Evolutionary conservation across 1,140 invertebrate species (phyloP).

Genomic region (Lasaia peninsularis): DNA sequence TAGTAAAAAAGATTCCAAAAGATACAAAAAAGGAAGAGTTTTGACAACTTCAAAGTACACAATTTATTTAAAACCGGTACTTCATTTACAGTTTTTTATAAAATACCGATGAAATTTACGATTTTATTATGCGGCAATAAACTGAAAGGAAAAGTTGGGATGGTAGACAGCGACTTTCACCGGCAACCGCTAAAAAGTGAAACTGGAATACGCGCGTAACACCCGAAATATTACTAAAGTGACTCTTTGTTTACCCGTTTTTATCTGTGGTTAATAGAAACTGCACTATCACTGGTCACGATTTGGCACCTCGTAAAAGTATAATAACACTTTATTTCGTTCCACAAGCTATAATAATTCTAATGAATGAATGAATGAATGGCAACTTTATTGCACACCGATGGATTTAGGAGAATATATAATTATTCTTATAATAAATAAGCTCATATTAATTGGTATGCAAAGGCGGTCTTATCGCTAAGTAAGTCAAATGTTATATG

Average conservation of each 20-base stretch:
- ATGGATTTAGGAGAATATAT: too few species aligned
- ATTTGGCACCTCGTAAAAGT: neutral
- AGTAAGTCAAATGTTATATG: too few species aligned
- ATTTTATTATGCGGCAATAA: slow-evolving; percentile 21
- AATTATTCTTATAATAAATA: too few species aligned
- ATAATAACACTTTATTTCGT: neutral
- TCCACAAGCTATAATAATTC: too few species aligned
- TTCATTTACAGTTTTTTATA: neutral
- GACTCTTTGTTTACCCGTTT: slow-evolving; percentile 8
- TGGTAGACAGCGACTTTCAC: slow-evolving; percentile 61
- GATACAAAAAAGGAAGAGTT: too few species aligned
- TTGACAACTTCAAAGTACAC: neutral
- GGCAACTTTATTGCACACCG: too few species aligned
- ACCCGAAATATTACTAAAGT: slow-evolving; percentile 29
- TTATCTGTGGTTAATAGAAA: slow-evolving; percentile 11
- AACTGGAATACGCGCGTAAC: slow-evolving; percentile 48
- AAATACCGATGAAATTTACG: neutral
- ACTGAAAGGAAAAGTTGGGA: slow-evolving; percentile 59
- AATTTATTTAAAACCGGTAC: neutral
- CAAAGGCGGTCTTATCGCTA: too few species aligned
- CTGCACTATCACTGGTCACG: neutral
- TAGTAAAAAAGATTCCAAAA: too few species aligned
- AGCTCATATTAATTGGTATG: too few species aligned
- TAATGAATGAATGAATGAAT: too few species aligned
- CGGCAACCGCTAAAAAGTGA: slow-evolving; percentile 66